Evolutionary conservation across 1,140 invertebrate genomes (phyloP).

Genomic region (Colletes latitarsis): DNA sequence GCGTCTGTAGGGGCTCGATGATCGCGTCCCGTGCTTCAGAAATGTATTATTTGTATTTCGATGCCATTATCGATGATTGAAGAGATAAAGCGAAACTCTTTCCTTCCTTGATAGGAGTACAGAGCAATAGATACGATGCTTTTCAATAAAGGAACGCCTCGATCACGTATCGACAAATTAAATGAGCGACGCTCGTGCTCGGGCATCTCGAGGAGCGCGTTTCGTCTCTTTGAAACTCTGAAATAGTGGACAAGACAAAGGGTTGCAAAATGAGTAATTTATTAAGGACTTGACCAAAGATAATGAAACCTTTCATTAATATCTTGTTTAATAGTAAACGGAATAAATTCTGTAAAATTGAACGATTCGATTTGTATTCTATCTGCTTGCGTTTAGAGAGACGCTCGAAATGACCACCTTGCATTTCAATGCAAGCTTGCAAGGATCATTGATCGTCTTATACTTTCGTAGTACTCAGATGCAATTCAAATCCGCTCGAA

Average conservation of each 20-base stretch:
- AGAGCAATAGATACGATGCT: background rate
- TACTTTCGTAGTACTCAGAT: too few species aligned
- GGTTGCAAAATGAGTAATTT: background rate
- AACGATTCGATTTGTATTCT: too few species aligned
- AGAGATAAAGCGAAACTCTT: background rate
- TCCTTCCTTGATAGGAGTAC: background rate
- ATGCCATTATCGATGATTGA: conserved; percentile 13
- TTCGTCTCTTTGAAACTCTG: background rate
- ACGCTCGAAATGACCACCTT: too few species aligned
- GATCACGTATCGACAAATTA: conserved; percentile 19
- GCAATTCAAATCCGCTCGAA: too few species aligned
- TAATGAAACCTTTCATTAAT: background rate
- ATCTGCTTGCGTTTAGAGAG: too few species aligned
- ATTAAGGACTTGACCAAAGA: background rate
- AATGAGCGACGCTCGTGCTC: background rate
- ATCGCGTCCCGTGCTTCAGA: background rate
- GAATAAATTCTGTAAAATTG: too few species aligned
- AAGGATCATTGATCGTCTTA: too few species aligned
- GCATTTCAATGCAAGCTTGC: too few species aligned
- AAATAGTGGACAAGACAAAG: background rate
- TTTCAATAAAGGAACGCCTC: background rate
- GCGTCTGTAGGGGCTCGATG: background rate
- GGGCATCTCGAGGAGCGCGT: background rate
- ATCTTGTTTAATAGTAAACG: background rate
- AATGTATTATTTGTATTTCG: conserved; percentile 10